Base-by-base conservation (phyloP, 2,888 invertebrate genomes). In the Nemotelus pantherinus region DNA sequence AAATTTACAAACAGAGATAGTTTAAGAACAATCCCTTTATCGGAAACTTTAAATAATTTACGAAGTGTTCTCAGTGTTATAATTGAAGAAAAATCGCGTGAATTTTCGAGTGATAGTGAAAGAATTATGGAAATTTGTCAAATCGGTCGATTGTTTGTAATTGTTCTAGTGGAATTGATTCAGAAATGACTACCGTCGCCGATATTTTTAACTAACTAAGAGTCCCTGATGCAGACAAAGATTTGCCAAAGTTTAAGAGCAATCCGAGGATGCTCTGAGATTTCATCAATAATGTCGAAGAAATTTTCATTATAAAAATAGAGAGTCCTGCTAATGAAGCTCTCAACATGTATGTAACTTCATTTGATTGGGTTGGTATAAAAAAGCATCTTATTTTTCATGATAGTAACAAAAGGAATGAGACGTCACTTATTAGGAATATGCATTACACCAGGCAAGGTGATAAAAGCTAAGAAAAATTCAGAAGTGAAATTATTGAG, bases 391-490 rank as follows among this genome's bases (percentile, higher is more conserved):
- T 57, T 3, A 57, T 25, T 3, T 3, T 9, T 57, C 57, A 57
- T 3, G 10, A 57, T 10, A 57, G 57, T 57, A 25, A 57, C 10
- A 57, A 57, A 57, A 10, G 57, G n/a, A 57, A 3, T 9, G 10
- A 10, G 25, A 57, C 57, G 3, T 57, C 57, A 3, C 3, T 63
- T 4, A 39, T 63, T 4, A 39, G 41, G 3, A 43, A 63, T 9
- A 41, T 39, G 9, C 63, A 63, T 39, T 4, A 43, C 39, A 3
- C 9, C 3, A 5, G 39, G 43, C 63, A 57, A 57, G 25, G 57
- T 10, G 57, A 57, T 3, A 57, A 57, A 57, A n/a, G 44, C 6
- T 43, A 45, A 68, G 76, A 63, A 68, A 74, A 77, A 75, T 41
- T 44, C 45, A 45, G 45, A 9, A 44, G 44, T 10, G 44, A 64